Percentiles rank a stretch among this genome's conserved stretches.
Conservation (phyloP, 1,140 invertebrate genomes). For the Holotrichia oblita region DNA sequence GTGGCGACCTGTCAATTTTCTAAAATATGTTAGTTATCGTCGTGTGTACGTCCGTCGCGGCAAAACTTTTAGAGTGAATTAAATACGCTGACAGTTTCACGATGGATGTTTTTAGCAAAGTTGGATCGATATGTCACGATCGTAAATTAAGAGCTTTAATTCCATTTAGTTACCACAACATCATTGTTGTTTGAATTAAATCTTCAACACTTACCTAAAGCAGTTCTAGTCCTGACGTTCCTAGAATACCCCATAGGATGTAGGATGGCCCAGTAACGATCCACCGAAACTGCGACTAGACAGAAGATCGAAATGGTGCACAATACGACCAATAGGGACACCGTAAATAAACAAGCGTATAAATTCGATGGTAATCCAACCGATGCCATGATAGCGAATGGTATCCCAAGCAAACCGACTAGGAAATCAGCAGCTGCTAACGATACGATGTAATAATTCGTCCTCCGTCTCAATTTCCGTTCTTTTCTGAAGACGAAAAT, state of each 20-base stretch:
- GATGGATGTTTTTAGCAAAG: no score
- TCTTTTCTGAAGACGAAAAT: constrained; percentile 84
- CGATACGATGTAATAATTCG: constrained; percentile 92
- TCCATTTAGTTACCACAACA: no score
- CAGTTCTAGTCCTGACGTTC: constrained; percentile 84
- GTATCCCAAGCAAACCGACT: constrained; percentile 81
- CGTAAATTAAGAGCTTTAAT: no score
- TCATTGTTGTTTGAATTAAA: no score
- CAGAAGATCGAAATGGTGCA: constrained; percentile 94
- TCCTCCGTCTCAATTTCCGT: constrained; percentile 77
- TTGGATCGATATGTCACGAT: no score
- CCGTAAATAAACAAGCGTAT: constrained; percentile 86
- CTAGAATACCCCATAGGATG: constrained; percentile 90
- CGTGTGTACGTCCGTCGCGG: no score
- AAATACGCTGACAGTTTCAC: no score
- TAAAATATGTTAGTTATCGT: no score
- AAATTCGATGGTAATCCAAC: constrained; percentile 80
- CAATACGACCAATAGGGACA: constrained; percentile 84
- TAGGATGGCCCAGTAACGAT: constrained; percentile 92
- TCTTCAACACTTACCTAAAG: constrained; percentile 84
- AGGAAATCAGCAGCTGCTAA: constrained; percentile 86
- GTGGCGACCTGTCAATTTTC: no score
- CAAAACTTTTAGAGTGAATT: no score
- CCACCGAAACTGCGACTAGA: constrained; percentile 88
- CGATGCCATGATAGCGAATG: constrained; percentile 83